Conservation (phyloP, 2,113 vertebrate genomes). For the Dromiciops gliroides region DNA sequence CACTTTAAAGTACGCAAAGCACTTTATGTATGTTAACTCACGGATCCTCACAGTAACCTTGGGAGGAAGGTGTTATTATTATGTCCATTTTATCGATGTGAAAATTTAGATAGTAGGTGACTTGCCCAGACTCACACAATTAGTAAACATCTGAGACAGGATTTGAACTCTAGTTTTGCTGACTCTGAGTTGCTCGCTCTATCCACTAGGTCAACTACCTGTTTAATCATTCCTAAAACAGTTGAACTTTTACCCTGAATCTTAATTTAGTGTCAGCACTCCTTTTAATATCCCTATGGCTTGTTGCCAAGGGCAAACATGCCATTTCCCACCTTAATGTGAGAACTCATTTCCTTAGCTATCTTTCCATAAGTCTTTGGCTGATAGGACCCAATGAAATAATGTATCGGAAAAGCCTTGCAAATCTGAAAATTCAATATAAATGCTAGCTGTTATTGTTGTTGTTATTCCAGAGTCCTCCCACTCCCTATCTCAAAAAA, state of each 20-base stretch:
- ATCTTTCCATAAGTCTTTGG: too few relatives aligned
- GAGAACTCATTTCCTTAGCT: neutral
- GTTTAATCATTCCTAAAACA: neutral
- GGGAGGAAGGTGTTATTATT: neutral
- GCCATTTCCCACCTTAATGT: neutral
- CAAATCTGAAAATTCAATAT: neutral
- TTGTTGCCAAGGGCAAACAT: neutral
- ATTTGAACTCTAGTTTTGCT: neutral
- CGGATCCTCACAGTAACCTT: neutral
- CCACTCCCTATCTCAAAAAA: neutral
- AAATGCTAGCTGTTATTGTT: neutral
- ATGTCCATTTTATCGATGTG: neutral
- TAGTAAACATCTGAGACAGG: neutral
- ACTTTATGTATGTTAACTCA: neutral
- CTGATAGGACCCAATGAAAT: neutral
- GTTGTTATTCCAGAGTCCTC: neutral
- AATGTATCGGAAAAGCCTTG: neutral
- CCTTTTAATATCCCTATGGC: neutral
- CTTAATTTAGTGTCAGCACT: neutral
- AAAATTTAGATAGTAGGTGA: neutral
- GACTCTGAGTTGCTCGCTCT: neutral
- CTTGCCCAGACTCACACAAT: neutral
- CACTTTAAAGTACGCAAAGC: neutral
- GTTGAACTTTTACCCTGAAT: neutral
- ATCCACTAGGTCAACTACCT: neutral